phyloP scores from a whole-genome alignment of 2,888 invertebrate species.

The Scaptomyza polygonia region DNA sequence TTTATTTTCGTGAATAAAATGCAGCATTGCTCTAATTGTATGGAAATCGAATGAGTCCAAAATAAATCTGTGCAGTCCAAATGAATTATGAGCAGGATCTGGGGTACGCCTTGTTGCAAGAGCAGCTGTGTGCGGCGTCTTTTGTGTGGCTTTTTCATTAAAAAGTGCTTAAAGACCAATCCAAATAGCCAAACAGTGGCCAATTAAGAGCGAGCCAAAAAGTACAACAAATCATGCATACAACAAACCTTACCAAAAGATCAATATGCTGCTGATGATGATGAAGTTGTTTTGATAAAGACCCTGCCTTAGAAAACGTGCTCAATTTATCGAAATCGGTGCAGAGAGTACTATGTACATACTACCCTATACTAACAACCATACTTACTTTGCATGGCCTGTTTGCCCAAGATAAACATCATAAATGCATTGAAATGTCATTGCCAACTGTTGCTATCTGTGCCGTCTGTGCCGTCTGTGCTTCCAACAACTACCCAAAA shows the following conservation, averaged over 20 bases:
- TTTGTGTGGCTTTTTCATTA: slow-evolving; percentile 66
- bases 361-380: slow-evolving; percentile 11
- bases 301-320: slow-evolving; percentile 76
- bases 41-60: slow-evolving; percentile 64
- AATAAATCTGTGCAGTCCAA: slow-evolving; percentile 64
- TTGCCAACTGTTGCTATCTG: slow-evolving; percentile 72
- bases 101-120: slow-evolving; percentile 32
- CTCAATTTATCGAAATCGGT: slow-evolving; percentile 80
- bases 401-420: slow-evolving; percentile 77
- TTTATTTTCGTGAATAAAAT: slow-evolving; percentile 39
- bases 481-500: slow-evolving; percentile 25
- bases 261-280: slow-evolving; percentile 61
- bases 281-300: slow-evolving; percentile 79
- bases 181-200: slow-evolving; percentile 59
- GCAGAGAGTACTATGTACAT: slow-evolving; percentile 59
- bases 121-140: slow-evolving; percentile 53
- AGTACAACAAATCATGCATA: slow-evolving; percentile 33
- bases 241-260: slow-evolving; percentile 46
- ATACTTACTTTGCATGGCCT: slow-evolving; percentile 68
- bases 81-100: slow-evolving; percentile 61
- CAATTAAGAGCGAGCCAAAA: slow-evolving; percentile 56
- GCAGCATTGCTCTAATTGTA: slow-evolving; percentile 70
- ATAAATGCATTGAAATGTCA: slow-evolving; percentile 83
- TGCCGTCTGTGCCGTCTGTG: slow-evolving; percentile 32
- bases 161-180: slow-evolving; percentile 52